phyloP scores from a whole-genome alignment of 2,797 vertebrate genomes.

The Erethizon dorsatum region DNA sequence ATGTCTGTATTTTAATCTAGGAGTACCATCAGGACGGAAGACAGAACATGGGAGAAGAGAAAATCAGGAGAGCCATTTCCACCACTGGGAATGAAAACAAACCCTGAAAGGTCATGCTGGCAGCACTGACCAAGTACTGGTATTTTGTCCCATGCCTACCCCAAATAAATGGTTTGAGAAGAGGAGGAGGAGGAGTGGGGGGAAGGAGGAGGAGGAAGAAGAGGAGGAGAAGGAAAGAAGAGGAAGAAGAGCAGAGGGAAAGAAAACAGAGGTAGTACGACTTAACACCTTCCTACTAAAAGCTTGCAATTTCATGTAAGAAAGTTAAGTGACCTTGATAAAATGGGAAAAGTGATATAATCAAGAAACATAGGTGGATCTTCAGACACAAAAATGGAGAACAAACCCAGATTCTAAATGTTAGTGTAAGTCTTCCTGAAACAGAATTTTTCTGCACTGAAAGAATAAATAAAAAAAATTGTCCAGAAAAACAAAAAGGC shows the following conservation, averaged over 20 bases:
- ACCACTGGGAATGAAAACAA: too few relatives aligned
- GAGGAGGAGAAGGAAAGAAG: too few relatives aligned
- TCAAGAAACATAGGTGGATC: not conserved
- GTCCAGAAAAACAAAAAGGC: not conserved
- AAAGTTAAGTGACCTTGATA: not conserved
- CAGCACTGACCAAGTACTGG: conserved; percentile 90
- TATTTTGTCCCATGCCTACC: too few relatives aligned
- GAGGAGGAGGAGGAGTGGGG: not conserved
- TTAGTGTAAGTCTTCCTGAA: not conserved
- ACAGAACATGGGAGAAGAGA: too few relatives aligned
- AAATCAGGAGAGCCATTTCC: too few relatives aligned
- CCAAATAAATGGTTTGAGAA: not conserved
- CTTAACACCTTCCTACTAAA: not conserved
- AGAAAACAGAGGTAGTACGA: not conserved
- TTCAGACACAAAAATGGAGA: not conserved
- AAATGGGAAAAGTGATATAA: not conserved
- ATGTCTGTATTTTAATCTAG: too few relatives aligned
- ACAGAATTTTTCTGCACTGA: not conserved
- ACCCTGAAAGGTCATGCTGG: not conserved
- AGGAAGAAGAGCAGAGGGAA: not conserved
- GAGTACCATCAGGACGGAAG: too few relatives aligned
- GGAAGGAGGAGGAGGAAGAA: not conserved
- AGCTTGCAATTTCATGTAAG: not conserved
- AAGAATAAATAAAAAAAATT: not conserved
- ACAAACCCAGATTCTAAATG: not conserved